These are phyloP conservation scores for Umimayanthus chanpuru DNA, from an alignment of 92 coral and sea anemone genomes.

Conservation along the genomic window DNA sequence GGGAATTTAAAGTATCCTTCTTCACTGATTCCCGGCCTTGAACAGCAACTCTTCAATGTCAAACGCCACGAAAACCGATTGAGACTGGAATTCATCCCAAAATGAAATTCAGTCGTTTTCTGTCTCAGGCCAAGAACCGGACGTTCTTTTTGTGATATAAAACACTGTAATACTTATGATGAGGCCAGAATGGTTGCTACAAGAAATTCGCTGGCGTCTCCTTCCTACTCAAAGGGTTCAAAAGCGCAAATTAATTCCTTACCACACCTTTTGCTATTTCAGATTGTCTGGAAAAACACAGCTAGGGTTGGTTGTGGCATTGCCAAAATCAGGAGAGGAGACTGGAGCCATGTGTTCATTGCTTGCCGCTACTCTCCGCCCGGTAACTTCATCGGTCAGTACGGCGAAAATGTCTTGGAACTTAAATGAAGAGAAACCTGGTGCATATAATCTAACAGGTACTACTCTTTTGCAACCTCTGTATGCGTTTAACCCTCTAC, in stretches of 20 bases:
- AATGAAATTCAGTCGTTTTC: no score
- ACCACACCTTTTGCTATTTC: background rate
- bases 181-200: no score
- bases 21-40: no score
- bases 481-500: background rate
- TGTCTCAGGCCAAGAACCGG: no score
- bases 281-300: slow-evolving; percentile 7
- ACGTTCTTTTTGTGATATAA: no score
- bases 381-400: background rate
- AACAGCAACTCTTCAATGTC: no score
- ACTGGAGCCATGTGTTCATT: background rate
- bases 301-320: background rate
- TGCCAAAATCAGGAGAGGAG: background rate
- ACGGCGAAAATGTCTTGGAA: background rate
- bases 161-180: no score
- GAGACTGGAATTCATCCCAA: no score
- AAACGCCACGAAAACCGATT: no score
- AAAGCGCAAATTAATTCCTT: background rate
- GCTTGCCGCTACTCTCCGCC: background rate
- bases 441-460: background rate
- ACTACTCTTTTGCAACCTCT: background rate
- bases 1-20: no score
- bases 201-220: no score
- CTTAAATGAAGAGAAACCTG: background rate
- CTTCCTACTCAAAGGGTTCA: no score